A percentile compares a stretch with the other conserved stretches of the same genome.
These are phyloP conservation scores for Protonibea diacanthus DNA, from an alignment of 2,797 vertebrate species.

Conservation along the genomic window DNA sequence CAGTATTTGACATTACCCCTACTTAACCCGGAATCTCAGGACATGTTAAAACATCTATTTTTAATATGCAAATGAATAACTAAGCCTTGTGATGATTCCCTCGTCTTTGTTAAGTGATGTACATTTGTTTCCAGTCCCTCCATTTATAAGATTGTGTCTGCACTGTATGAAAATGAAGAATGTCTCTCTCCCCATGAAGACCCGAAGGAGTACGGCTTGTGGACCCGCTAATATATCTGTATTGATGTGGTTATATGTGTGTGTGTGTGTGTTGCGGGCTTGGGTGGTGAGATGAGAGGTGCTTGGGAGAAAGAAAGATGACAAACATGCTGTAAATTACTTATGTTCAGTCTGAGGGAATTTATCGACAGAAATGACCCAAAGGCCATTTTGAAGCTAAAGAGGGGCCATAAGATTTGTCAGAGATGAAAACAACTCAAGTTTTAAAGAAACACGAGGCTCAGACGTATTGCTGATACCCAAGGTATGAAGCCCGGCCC, in stretches of 20 bases:
- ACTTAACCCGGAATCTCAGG: conserved; percentile 13
- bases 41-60: conserved; percentile 28
- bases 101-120: neutral
- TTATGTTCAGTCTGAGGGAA: conserved; percentile 40
- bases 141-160: conserved; percentile 3
- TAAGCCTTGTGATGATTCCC: neutral
- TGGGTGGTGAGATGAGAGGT: conserved; percentile 45
- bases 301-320: conserved; percentile 28
- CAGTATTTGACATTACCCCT: conserved; percentile 2
- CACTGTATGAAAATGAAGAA: conserved; percentile 12
- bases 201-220: conserved; percentile 4
- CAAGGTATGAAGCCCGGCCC: conserved; percentile 47
- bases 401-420: conserved; percentile 43
- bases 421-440: conserved; percentile 63
- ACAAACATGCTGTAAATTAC: conserved; percentile 37
- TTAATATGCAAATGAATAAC: conserved; percentile 28
- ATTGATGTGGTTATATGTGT: conserved; percentile 22
- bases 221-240: conserved; percentile 9
- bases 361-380: conserved; percentile 63
- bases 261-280: conserved; percentile 15
- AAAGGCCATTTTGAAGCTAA: conserved; percentile 48
- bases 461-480: conserved; percentile 62
- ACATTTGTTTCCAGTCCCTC: neutral
- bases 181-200: conserved; percentile 1
- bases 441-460: conserved; percentile 49